Base-by-base conservation (phyloP, 1,140 invertebrate species). In the Choristoneura fumiferana region DNA sequence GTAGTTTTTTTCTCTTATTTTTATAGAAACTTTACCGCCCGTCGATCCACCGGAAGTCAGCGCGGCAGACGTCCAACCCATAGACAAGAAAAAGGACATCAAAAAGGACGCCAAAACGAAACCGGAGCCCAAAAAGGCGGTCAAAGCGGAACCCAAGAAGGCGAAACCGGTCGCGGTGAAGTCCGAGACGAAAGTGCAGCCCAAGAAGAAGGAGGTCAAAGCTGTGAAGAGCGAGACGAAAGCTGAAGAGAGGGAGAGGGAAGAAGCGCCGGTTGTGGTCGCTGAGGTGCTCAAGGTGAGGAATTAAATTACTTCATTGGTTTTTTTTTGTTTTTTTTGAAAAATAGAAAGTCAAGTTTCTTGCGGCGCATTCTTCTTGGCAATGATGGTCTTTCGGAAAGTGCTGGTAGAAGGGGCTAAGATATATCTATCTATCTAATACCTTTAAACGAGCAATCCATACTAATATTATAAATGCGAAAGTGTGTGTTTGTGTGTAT, bases 31-130 rank as follows among this genome's bases (percentile, higher is more conserved):
- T 17, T 37, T 65, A 35, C 57, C 54, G 18, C 55, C 67, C 5
- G 65, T 58, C 13, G 78, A 79, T 4, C 71, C 78, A 0, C 76
- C 82, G 4, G 82, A 85, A 62, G 80, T 81, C 8, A 74, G 70
- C 45, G 79, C 81, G 15, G 76, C 78, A 5, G 77, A 81, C 52
- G 12, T 74, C 0, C 64, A 74, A 1, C 74, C 76, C 3, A 43
- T 52, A 12, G 73, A 71, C 29, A 70, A 73, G 38, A 73, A 74
- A 40, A 72, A 69, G 56, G 73, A 78, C 3, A 12, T 6, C 2
- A 71, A 69, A 36, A 69, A 60, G 15, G 55, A 63, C 12, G 1
- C 60, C 10, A 59, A 69, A 61, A 33, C 63, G 1, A 71, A 74
- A 17, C 43, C 29, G 6, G 71, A 79, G 0, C 18, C 54, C 0